These are phyloP conservation scores for Collichthys lucidus DNA, from an alignment of 2,113 vertebrate genomes.

Conservation along the genomic window DNA sequence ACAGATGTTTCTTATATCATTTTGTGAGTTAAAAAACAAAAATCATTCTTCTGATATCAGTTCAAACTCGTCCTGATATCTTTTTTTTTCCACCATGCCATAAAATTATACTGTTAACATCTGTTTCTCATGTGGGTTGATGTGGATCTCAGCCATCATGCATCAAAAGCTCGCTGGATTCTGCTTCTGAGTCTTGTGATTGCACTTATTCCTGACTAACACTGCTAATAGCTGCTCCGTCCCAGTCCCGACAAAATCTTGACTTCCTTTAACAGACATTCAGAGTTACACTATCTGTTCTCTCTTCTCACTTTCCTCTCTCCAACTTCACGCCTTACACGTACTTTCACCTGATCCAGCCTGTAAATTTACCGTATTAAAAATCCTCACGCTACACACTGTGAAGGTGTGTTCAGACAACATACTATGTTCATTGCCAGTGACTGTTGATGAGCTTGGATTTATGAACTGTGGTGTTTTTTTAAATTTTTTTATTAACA, in stretches of 20 bases:
- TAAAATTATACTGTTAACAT: constrained; percentile 18
- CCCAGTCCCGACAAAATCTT: background rate
- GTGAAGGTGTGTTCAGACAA: background rate
- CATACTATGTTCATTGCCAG: background rate
- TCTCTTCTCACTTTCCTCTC: constrained; percentile 33
- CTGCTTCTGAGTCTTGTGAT: background rate
- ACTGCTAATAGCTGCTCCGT: background rate
- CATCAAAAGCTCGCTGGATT: constrained; percentile 9
- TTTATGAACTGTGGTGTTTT: constrained; percentile 1
- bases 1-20: constrained; percentile 26
- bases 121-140: constrained; percentile 12
- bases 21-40: constrained; percentile 9
- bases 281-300: background rate
- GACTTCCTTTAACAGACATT: constrained; percentile 16
- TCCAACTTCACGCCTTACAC: constrained; percentile 46
- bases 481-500: constrained; percentile 22
- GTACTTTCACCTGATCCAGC: background rate
- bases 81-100: background rate
- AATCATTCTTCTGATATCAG: constrained; percentile 26
- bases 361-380: constrained; percentile 14
- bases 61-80: background rate
- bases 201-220: background rate
- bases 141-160: constrained; percentile 13
- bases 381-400: constrained; percentile 8
- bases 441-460: background rate